A percentile compares a stretch with the other conserved stretches of the same genome.
phyloP scores from a whole-genome alignment of 2,113 vertebrate species.

The Pomatorhinus ruficollis region DNA sequence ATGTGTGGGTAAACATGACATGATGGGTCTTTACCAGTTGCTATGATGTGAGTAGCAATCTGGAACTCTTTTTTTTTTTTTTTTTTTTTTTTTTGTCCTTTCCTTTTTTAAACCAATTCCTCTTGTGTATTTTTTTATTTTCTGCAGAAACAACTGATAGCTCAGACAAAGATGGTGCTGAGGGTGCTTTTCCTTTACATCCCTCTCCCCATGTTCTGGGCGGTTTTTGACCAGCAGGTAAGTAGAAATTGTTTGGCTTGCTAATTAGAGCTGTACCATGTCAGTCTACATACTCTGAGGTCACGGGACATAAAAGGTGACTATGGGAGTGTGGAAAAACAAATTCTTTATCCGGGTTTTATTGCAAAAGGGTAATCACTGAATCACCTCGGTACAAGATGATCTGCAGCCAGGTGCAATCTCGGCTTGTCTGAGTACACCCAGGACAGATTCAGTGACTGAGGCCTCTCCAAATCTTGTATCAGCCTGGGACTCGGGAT shows the following conservation, averaged over 20 bases:
- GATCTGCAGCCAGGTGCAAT: neutral
- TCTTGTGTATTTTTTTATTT: neutral
- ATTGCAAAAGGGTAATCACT: neutral
- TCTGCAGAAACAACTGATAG: slow-evolving; percentile 87
- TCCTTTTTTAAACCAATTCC: neutral
- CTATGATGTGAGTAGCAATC: neutral
- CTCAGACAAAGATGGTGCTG: slow-evolving; percentile 91
- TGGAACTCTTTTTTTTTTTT: neutral
- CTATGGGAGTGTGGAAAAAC: neutral
- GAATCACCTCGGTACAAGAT: neutral
- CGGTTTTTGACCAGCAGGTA: slow-evolving; percentile 97
- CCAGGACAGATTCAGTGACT: neutral
- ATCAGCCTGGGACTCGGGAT: too few species aligned
- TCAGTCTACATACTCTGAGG: neutral
- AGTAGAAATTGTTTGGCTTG: neutral
- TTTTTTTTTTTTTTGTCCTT: too few species aligned
- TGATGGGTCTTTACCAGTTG: neutral
- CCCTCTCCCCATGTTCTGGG: slow-evolving; percentile 98
- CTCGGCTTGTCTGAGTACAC: neutral
- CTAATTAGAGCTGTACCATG: neutral
- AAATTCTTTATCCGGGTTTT: neutral
- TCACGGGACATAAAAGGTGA: neutral
- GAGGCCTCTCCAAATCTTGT: neutral
- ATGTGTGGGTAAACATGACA: neutral
- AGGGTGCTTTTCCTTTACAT: slow-evolving; percentile 93